Evolutionary conservation across 2,113 vertebrate genomes (phyloP).

Genomic region (Apaloderma vittatum): DNA sequence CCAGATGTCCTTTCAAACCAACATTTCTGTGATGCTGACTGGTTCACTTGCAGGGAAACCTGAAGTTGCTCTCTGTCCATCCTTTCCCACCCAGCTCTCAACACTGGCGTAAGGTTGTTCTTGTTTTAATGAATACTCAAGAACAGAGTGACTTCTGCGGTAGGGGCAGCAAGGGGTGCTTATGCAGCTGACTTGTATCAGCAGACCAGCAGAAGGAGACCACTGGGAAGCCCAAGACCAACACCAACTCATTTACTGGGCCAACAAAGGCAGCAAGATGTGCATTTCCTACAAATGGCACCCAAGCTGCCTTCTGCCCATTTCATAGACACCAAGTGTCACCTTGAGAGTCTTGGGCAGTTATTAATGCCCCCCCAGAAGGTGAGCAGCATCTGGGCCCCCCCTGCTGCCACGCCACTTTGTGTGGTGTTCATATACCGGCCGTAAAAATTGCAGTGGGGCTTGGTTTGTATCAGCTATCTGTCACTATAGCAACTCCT

Average conservation of each 20-base stretch:
- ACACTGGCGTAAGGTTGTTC: accelerated
- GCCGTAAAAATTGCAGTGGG: neutral
- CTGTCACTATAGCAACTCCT: constrained; percentile 80
- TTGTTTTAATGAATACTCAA: neutral
- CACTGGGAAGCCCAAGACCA: neutral
- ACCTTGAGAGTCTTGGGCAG: neutral
- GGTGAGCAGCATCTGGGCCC: neutral
- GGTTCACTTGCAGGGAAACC: neutral
- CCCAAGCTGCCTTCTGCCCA: neutral
- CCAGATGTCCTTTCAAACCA: neutral
- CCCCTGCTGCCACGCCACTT: neutral
- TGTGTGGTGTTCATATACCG: neutral
- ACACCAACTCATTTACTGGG: neutral
- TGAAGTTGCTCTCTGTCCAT: neutral
- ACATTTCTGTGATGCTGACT: neutral
- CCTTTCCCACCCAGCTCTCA: neutral
- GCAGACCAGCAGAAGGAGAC: neutral
- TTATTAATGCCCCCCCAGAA: neutral
- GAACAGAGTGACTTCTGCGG: neutral
- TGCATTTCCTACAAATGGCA: neutral
- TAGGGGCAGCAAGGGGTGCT: neutral
- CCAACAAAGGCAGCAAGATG: neutral
- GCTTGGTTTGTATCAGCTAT: constrained; percentile 67
- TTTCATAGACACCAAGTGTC: neutral
- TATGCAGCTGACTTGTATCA: neutral